Percentiles rank a stretch among this genome's conserved stretches.
These are phyloP conservation scores for Meriones psammophilus DNA, from an alignment of 2,797 vertebrate species.

Conservation along the genomic window DNA sequence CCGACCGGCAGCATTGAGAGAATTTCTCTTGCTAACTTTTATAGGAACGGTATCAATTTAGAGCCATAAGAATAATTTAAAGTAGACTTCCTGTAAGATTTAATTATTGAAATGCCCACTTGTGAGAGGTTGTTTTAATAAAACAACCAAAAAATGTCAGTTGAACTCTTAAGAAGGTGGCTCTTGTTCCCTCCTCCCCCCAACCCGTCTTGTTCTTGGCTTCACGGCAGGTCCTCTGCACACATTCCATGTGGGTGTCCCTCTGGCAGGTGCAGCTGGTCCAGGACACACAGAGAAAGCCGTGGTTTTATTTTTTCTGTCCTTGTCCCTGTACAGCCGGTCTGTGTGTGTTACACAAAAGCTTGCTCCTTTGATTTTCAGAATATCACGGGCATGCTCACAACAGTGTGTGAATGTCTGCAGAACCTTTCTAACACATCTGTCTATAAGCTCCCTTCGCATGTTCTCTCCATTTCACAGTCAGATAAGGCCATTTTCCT, in stretches of 20 bases:
- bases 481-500: not conserved
- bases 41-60: not conserved
- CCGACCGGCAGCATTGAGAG: not conserved
- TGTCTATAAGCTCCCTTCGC: not conserved
- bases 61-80: not conserved
- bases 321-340: not conserved
- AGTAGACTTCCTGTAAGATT: not conserved
- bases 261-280: not conserved
- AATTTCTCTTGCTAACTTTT: not conserved
- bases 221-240: not conserved
- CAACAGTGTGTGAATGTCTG: not conserved
- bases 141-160: not conserved
- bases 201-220: not conserved
- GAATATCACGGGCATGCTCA: not conserved
- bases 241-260: fast-evolving
- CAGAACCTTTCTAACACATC: not conserved
- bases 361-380: not conserved
- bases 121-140: not conserved
- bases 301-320: not conserved
- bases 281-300: not conserved
- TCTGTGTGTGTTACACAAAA: no score
- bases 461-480: not conserved
- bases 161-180: not conserved
- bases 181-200: not conserved
- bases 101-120: not conserved